Percentiles rank a stretch among this genome's conserved stretches.
Conservation (phyloP, 2,797 vertebrate species). For the Choloepus didactylus region DNA sequence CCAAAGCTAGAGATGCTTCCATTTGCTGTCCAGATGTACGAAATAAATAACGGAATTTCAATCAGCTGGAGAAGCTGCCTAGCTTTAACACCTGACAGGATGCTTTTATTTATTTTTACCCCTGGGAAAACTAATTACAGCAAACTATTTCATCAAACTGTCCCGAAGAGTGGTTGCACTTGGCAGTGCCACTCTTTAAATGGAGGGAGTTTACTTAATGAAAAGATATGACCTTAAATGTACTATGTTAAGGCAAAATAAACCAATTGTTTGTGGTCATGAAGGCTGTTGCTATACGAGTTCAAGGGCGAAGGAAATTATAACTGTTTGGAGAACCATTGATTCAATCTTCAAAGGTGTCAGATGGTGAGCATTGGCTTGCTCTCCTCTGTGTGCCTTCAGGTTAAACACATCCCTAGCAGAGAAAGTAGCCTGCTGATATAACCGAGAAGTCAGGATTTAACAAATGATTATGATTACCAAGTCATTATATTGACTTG, state of each 20-base stretch:
- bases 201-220: conserved; percentile 56
- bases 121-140: conserved; percentile 67
- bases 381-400: too few species aligned
- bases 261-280: not conserved
- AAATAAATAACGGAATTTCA: conserved; percentile 75
- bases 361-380: too few species aligned
- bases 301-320: conserved; percentile 62
- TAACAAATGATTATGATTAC: too few species aligned
- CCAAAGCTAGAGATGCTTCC: conserved; percentile 61
- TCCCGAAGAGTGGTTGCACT: conserved; percentile 29
- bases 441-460: too few species aligned
- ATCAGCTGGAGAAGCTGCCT: conserved; percentile 34
- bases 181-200: conserved; percentile 12
- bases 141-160: conserved; percentile 71
- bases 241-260: conserved; percentile 12
- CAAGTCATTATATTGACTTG: too few species aligned
- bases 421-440: too few species aligned
- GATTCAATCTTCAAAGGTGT: not conserved
- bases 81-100: conserved; percentile 64
- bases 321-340: conserved; percentile 23
- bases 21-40: conserved; percentile 74
- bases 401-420: too few species aligned
- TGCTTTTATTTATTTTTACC: conserved; percentile 55
- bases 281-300: not conserved
- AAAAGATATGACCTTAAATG: not conserved